Evolutionary conservation across 2,797 vertebrate species (phyloP).

Genomic region (Sebastes jordani): DNA sequence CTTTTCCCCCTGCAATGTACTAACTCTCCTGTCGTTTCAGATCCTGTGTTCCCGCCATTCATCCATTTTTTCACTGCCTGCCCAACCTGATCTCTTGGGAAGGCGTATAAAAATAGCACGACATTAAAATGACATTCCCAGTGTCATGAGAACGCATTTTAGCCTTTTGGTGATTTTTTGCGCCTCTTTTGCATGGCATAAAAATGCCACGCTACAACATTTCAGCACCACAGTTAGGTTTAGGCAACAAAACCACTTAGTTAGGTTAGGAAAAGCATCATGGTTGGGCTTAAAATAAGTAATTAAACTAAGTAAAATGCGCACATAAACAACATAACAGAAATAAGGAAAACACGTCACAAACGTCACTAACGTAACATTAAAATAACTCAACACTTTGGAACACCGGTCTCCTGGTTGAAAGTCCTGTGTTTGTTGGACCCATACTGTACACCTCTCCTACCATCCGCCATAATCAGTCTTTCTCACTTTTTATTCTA

Average conservation of each 20-base stretch:
- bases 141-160: too few relatives aligned
- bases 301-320: neutral
- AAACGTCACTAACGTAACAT: neutral
- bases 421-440: too few relatives aligned
- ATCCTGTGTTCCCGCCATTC: neutral
- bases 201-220: neutral
- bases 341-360: accelerated
- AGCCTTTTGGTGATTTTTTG: too few relatives aligned
- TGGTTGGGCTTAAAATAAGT: neutral
- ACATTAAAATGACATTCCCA: too few relatives aligned
- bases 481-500: too few relatives aligned
- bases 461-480: accelerated
- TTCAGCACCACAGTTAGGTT: accelerated
- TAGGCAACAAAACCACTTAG: neutral
- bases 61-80: too few relatives aligned
- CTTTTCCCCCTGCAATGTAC: neutral
- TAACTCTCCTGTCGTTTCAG: neutral
- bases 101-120: too few relatives aligned
- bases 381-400: too few relatives aligned
- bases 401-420: too few relatives aligned
- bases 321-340: neutral
- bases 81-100: neutral
- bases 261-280: neutral
- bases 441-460: too few relatives aligned
- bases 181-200: neutral